Conservation (phyloP, 35 echinoderm and acorn worm genomes). For the Acanthaster planci region DNA sequence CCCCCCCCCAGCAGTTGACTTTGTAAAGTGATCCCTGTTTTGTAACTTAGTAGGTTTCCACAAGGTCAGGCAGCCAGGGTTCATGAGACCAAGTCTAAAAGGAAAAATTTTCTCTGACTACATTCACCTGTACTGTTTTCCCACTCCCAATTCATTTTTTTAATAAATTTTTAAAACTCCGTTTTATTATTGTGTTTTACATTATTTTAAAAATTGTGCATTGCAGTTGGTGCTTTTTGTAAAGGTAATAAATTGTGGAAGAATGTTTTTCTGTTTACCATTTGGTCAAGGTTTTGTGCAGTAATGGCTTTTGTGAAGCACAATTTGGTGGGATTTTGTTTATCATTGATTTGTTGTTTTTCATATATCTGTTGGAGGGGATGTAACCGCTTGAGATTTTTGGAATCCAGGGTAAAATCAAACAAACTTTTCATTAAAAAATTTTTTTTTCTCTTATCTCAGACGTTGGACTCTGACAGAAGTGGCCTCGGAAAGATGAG, state of each 20-base stretch:
- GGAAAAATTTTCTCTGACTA: neutral
- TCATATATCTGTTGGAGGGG: neutral
- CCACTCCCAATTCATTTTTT: no score
- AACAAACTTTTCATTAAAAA: neutral
- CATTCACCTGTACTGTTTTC: no score
- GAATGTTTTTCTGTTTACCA: no score
- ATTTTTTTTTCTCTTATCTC: conserved; percentile 28
- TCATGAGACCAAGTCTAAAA: neutral
- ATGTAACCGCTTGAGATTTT: neutral
- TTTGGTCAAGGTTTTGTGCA: no score
- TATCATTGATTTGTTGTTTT: no score
- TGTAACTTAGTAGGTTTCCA: neutral
- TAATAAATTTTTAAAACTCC: no score
- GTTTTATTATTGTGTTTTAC: no score
- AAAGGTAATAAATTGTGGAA: no score
- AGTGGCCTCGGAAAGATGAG: conserved; percentile 79
- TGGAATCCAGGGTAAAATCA: neutral
- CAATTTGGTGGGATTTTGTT: no score
- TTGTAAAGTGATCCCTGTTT: neutral
- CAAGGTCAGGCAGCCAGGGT: neutral
- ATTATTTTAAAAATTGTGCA: no score
- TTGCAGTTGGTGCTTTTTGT: no score
- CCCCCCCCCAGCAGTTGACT: neutral
- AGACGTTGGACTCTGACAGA: conserved; percentile 74
- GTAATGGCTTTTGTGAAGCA: no score